Percentiles rank a stretch among this genome's conserved stretches.
phyloP scores from a whole-genome alignment of 2,113 vertebrate species.

The Pungitius pungitius region DNA sequence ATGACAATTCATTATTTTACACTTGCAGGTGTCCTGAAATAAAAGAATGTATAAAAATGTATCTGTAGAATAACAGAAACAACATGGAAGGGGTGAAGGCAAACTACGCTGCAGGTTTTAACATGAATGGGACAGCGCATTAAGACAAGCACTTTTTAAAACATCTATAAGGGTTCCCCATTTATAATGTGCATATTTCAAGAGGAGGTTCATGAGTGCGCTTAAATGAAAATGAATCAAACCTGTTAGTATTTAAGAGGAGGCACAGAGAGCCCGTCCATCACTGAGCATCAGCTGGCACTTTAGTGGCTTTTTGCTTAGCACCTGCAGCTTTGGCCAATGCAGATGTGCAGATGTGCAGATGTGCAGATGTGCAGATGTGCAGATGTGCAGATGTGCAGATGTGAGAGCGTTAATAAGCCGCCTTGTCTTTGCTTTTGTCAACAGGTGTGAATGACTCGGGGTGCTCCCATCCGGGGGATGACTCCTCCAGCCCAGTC shows the following conservation, averaged over 20 bases:
- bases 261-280: not conserved
- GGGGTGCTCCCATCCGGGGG: not conserved
- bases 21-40: not conserved
- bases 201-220: not conserved
- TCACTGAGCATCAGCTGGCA: not conserved
- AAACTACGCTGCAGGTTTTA: not conserved
- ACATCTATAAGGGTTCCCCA: not conserved
- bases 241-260: not conserved
- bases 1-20: not conserved
- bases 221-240: not conserved
- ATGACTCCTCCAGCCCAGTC: constrained; percentile 21
- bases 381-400: not conserved
- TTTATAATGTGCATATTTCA: not conserved
- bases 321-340: not conserved
- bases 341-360: not conserved
- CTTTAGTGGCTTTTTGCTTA: not conserved
- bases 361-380: too few species aligned
- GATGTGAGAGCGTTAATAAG: not conserved
- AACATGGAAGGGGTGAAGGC: not conserved
- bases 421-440: constrained; percentile 15
- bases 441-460: constrained; percentile 42
- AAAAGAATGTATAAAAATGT: not conserved
- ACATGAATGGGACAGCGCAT: not conserved
- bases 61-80: not conserved
- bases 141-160: not conserved